A percentile compares a stretch with the other conserved stretches of the same genome.
These are phyloP conservation scores for Teleiodes luculella DNA, from an alignment of 2,888 invertebrate genomes.

Conservation along the genomic window DNA sequence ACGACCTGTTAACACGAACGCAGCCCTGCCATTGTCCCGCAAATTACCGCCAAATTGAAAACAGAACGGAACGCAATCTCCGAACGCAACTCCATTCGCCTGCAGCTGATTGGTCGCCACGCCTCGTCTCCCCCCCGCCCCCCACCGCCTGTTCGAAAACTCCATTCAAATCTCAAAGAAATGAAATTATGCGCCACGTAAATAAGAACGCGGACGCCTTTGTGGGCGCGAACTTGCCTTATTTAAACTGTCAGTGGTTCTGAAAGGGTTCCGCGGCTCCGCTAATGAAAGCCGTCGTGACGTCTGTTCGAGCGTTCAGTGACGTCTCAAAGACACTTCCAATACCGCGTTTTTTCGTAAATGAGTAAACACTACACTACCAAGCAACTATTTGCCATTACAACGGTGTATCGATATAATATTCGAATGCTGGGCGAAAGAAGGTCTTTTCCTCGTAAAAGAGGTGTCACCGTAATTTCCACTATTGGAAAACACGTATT, in stretches of 20 bases:
- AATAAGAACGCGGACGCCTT: conserved; percentile 59
- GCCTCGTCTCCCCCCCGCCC: conserved; percentile 37
- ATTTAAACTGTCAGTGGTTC: conserved; percentile 46
- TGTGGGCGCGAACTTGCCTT: conserved; percentile 49
- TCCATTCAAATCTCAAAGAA: conserved; percentile 51
- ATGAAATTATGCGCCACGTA: conserved; percentile 72
- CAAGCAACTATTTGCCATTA: no score
- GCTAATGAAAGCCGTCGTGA: conserved; percentile 30
- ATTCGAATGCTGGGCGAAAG: no score
- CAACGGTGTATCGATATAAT: no score
- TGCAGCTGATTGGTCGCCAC: conserved; percentile 73
- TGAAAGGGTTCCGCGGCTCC: conserved; percentile 7
- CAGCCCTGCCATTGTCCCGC: conserved; percentile 60
- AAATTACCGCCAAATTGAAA: conserved; percentile 74
- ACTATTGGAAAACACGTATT: no score
- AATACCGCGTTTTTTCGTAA: neutral
- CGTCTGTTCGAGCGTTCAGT: no score
- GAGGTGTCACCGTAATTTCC: no score
- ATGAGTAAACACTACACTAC: no score
- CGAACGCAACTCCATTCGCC: conserved; percentile 63
- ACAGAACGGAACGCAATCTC: conserved; percentile 44
- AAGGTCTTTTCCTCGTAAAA: no score
- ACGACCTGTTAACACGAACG: conserved; percentile 64
- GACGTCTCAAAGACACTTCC: neutral
- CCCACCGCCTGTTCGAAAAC: conserved; percentile 27